Conservation (phyloP, 2,797 vertebrate genomes). For the Acanthiza pusilla region DNA sequence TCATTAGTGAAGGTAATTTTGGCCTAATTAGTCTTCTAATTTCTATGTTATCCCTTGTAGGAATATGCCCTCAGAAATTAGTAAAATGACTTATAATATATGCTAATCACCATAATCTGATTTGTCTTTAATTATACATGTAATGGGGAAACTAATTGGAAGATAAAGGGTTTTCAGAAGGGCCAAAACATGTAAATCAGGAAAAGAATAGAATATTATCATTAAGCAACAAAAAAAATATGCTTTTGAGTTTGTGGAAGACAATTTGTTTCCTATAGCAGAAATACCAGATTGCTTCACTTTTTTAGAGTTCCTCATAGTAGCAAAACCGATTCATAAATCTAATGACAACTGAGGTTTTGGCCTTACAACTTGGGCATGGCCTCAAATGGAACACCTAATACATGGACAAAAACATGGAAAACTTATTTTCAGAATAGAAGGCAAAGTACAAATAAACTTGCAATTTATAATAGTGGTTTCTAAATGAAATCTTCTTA, state of each 20-base stretch:
- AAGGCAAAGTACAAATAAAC: neutral
- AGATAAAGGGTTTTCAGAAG: conserved; percentile 39
- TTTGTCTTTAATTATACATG: conserved; percentile 69
- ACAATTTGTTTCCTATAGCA: neutral
- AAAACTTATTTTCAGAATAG: neutral
- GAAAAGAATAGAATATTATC: neutral
- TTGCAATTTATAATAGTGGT: neutral
- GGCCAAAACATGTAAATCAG: conserved; percentile 30
- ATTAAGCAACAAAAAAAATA: neutral
- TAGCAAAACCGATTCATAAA: neutral
- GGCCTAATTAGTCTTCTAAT: conserved; percentile 69
- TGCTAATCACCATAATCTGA: conserved; percentile 72
- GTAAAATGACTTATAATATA: conserved; percentile 69
- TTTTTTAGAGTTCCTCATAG: neutral
- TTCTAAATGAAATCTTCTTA: neutral
- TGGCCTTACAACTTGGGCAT: neutral
- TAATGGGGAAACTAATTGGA: conserved; percentile 62
- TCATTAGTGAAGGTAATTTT: conserved; percentile 73
- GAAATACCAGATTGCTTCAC: neutral
- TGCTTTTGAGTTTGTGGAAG: neutral
- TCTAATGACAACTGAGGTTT: neutral
- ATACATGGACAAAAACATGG: neutral
- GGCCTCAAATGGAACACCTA: neutral
- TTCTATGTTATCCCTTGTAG: conserved; percentile 65
- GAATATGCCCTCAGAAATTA: conserved; percentile 70